phyloP scores from a whole-genome alignment of 1,140 invertebrate species.

The Trachymyrmex cornetzi region DNA sequence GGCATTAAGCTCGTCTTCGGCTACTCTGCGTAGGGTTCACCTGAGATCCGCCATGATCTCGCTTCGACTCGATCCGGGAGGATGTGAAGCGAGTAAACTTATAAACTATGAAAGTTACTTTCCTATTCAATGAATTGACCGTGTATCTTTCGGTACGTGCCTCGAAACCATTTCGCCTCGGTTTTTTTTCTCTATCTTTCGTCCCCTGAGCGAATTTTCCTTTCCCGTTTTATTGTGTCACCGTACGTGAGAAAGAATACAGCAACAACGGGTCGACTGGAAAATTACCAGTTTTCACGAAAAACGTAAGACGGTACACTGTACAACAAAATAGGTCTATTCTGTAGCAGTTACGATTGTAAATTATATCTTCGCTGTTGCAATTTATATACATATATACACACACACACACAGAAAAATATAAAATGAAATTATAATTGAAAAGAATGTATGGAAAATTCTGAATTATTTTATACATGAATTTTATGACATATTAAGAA shows the following conservation, averaged over 20 bases:
- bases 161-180: slow-evolving; percentile 64
- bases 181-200: slow-evolving; percentile 7
- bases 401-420: no score
- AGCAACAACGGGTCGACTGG: slow-evolving; percentile 44
- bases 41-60: slow-evolving; percentile 24
- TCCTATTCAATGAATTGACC: slow-evolving; percentile 76
- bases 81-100: slow-evolving; percentile 67
- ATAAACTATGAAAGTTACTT: slow-evolving; percentile 78
- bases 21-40: slow-evolving; percentile 26
- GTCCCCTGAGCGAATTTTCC: not conserved
- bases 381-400: no score
- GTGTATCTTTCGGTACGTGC: slow-evolving; percentile 64
- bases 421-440: not conserved
- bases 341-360: not conserved
- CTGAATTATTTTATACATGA: not conserved
- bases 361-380: not conserved
- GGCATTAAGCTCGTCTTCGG: slow-evolving; percentile 71
- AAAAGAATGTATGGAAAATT: not conserved
- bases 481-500: not conserved
- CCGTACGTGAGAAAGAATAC: slow-evolving; percentile 63
- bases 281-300: slow-evolving; percentile 70
- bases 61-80: slow-evolving; percentile 50
- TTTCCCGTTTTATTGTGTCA: slow-evolving; percentile 53
- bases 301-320: not conserved
- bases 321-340: slow-evolving; percentile 2